phyloP scores from a whole-genome alignment of 2,797 vertebrate genomes.

The Podargus strigoides region DNA sequence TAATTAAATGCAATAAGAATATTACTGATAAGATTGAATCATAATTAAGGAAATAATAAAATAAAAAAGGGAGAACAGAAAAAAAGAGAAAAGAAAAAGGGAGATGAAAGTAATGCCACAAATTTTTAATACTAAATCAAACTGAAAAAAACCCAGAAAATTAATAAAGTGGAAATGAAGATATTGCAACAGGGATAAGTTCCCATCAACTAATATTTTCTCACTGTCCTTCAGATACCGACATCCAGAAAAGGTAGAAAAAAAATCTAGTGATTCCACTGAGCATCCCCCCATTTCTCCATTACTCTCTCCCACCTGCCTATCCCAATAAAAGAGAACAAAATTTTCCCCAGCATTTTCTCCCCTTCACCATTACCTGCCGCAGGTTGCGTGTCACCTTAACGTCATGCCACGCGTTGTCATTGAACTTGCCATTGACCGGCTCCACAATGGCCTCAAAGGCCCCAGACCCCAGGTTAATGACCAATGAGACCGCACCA shows the following conservation, averaged over 20 bases:
- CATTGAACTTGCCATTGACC: constrained; percentile 98
- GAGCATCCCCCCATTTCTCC: background rate
- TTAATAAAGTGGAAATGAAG: constrained; percentile 45
- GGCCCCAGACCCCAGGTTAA: constrained; percentile 97
- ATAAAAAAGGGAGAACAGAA: constrained; percentile 52
- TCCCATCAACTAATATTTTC: background rate
- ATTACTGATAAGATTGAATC: constrained; percentile 70
- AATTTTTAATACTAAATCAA: constrained; percentile 69
- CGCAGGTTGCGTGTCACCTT: constrained; percentile 99
- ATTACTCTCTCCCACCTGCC: background rate
- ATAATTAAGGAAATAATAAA: constrained; percentile 68
- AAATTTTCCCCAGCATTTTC: constrained; percentile 1
- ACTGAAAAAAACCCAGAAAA: constrained; percentile 12
- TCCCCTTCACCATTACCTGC: constrained; percentile 87
- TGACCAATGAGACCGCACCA: constrained; percentile 94
- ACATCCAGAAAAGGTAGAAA: background rate
- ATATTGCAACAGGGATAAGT: constrained; percentile 15
- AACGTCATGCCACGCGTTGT: constrained; percentile 97
- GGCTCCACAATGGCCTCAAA: constrained; percentile 98
- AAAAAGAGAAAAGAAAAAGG: constrained; percentile 65
- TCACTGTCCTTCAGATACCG: constrained; percentile 1
- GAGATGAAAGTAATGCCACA: constrained; percentile 71
- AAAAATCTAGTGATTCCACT: background rate
- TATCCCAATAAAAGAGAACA: background rate
- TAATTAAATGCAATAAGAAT: constrained; percentile 72